Evolutionary conservation across 2,888 invertebrate genomes (phyloP), one percentile per base, ranked within the genome.

Genomic region (Xestobium rufovillosum): DNA sequence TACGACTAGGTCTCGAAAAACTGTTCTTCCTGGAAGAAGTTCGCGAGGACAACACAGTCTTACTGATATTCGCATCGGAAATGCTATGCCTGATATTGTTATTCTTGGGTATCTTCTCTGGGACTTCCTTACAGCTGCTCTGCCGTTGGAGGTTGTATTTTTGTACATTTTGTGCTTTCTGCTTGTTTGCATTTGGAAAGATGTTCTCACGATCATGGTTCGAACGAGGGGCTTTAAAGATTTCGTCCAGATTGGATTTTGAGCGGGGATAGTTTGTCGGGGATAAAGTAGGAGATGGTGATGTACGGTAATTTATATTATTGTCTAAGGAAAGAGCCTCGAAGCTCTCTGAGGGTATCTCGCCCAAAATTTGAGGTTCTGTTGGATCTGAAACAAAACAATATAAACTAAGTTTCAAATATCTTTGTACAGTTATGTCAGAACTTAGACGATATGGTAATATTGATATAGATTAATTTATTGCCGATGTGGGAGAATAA

Each of bases 361-460:
- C 50, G 31, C 51, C 48, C 23, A 61, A 39, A 23, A 71, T 68
- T 55, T 72, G 72, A 3, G 72, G 71, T 47, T 68, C 65, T 3
- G 69, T 52, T 11, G 71, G 70, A 57, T 71, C 70, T 67, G 52
- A 13, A 65, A 56, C 17, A 42, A 42, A 35, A 34, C 16, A 16
- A 27, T 13, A 26, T 31, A 27, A 19, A 16, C 6, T 33, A 1
- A 41, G 17, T 10, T 15, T 14, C 19, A 26, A 25, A 4, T n/a
- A n/a, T n/a, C n/a, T n/a, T n/a, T n/a, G n/a, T n/a, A n/a, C n/a
- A n/a, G n/a, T n/a, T n/a, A n/a, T n/a, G n/a, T n/a, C n/a, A n/a
- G n/a, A n/a, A n/a, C n/a, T n/a, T n/a, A n/a, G n/a, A n/a, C n/a
- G n/a, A n/a, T n/a, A n/a, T n/a, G n/a, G n/a, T n/a, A n/a, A n/a